These are phyloP conservation scores for Tinea semifulvella DNA, from an alignment of 2,888 invertebrate species.

Conservation along the genomic window DNA sequence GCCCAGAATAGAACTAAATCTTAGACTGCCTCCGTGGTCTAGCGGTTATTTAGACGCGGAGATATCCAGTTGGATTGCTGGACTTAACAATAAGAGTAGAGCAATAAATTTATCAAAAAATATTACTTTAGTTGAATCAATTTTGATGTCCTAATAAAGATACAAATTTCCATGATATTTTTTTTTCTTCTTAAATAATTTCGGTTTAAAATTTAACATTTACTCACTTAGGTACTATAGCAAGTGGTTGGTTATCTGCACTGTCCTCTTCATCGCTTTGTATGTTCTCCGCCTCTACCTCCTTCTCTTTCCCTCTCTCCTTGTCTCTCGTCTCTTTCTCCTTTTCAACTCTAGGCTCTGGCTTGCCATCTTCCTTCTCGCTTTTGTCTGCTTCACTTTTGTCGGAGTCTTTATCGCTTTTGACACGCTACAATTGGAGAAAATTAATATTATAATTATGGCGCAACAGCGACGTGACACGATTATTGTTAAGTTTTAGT, in stretches of 20 bases:
- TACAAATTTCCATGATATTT: too few relatives aligned
- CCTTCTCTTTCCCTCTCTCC: conserved; percentile 40
- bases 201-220: not conserved
- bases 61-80: too few relatives aligned
- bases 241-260: conserved; percentile 58
- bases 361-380: conserved; percentile 23
- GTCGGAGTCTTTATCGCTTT: conserved; percentile 48
- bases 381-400: conserved; percentile 58
- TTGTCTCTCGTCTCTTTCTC: conserved; percentile 27
- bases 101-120: too few relatives aligned
- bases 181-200: too few relatives aligned
- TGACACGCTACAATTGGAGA: conserved; percentile 30
- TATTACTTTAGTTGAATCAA: too few relatives aligned
- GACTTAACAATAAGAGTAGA: too few relatives aligned
- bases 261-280: conserved; percentile 57
- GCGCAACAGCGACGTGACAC: too few relatives aligned
- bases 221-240: conserved; percentile 49
- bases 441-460: not conserved
- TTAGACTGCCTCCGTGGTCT: too few relatives aligned
- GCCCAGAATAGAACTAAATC: too few relatives aligned
- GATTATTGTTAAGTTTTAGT: too few relatives aligned
- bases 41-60: too few relatives aligned
- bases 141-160: too few relatives aligned
- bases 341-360: conserved; percentile 12
- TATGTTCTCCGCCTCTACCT: conserved; percentile 43